Percentiles rank a stretch among this genome's conserved stretches.
These are phyloP conservation scores for Gari tellinella DNA, from an alignment of 2,888 invertebrate genomes.

Conservation along the genomic window DNA sequence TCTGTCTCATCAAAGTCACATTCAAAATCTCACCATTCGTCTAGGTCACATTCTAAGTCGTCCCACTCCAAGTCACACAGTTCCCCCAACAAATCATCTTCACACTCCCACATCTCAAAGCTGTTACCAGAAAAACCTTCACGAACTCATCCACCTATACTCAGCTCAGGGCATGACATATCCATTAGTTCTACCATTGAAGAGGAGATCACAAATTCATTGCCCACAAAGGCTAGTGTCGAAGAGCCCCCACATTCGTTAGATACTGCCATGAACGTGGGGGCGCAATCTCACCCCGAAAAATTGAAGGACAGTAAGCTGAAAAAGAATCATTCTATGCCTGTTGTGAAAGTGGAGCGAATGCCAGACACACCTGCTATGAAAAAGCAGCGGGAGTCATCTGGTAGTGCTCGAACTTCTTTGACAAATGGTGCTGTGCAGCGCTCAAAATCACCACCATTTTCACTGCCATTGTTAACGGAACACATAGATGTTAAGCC, in stretches of 20 bases:
- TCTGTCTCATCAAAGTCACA: constrained; percentile 49
- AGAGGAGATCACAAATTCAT: constrained; percentile 35
- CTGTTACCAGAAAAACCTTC: constrained; percentile 3
- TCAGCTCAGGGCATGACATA: constrained; percentile 25
- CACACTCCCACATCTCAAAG: constrained; percentile 25
- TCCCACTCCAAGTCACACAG: constrained; percentile 54
- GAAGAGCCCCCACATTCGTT: constrained; percentile 74
- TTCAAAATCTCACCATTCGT: constrained; percentile 50
- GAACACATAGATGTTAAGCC: constrained; percentile 28
- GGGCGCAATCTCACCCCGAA: constrained; percentile 61
- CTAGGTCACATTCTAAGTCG: constrained; percentile 46
- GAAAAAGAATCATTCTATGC: constrained; percentile 76
- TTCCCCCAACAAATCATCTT: constrained; percentile 28
- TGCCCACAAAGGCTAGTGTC: constrained; percentile 75
- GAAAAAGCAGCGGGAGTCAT: constrained; percentile 58
- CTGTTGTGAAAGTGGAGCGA: constrained; percentile 82
- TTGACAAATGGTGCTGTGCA: constrained; percentile 48
- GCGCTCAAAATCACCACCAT: constrained; percentile 36
- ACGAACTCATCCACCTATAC: neutral
- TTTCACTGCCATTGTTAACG: constrained; percentile 38
- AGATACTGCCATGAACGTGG: constrained; percentile 64
- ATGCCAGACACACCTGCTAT: constrained; percentile 73
- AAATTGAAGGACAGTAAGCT: constrained; percentile 60
- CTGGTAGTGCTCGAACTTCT: constrained; percentile 42
- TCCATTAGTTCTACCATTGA: constrained; percentile 6